Conservation (phyloP, 2,113 vertebrate genomes). For the Connochaetes taurinus region DNA sequence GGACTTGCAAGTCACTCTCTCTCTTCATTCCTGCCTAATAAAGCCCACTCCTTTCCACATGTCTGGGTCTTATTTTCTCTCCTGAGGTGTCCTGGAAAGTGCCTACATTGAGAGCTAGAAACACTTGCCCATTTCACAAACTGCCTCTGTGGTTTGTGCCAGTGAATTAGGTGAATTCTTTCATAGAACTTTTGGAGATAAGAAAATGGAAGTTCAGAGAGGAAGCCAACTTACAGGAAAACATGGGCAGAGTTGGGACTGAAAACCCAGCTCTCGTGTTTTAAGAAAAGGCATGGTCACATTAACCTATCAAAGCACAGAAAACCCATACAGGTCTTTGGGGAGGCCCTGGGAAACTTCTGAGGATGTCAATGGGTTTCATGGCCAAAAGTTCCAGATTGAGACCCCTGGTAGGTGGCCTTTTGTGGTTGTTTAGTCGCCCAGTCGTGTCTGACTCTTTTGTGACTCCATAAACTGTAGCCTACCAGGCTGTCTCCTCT, state of each 20-base stretch:
- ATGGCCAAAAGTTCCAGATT: neutral
- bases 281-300: neutral
- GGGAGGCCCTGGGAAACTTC: neutral
- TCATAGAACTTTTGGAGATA: neutral
- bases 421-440: neutral
- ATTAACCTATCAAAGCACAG: neutral
- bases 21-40: neutral
- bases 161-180: neutral
- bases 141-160: neutral
- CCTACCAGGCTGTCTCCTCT: neutral
- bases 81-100: neutral
- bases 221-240: neutral
- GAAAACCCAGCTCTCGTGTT: neutral
- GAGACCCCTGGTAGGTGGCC: neutral
- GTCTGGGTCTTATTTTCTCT: neutral
- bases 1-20: neutral
- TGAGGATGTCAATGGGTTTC: neutral
- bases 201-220: neutral
- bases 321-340: neutral
- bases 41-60: neutral
- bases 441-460: neutral
- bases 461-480: neutral
- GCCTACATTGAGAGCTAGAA: neutral
- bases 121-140: neutral
- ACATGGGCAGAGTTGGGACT: neutral